phyloP scores from a whole-genome alignment of 2,113 vertebrate genomes.

The Microtus ochrogaster region DNA sequence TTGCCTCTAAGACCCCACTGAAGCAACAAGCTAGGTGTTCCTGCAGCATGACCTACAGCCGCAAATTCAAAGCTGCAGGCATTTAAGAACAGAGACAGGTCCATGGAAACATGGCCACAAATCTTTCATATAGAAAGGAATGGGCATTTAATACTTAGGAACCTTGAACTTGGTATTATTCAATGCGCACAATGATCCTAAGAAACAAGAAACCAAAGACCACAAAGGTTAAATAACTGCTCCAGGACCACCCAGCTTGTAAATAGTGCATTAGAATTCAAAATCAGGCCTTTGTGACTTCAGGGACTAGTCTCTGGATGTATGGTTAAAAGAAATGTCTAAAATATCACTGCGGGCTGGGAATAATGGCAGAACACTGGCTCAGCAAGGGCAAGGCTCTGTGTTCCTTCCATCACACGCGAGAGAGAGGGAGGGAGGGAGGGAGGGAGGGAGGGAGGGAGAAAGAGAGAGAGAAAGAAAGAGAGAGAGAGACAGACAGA shows the following conservation, averaged over 20 bases:
- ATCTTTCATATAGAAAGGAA: conserved; percentile 16
- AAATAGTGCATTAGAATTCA: conserved; percentile 50
- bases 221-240: conserved; percentile 37
- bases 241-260: conserved; percentile 48
- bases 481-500: background rate
- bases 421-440: background rate
- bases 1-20: background rate
- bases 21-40: conserved; percentile 18
- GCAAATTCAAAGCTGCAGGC: conserved; percentile 34
- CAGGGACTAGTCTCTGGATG: conserved; percentile 42
- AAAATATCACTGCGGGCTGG: conserved; percentile 36
- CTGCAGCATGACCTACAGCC: background rate
- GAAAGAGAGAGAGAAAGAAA: fast-evolving
- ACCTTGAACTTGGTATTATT: conserved; percentile 19
- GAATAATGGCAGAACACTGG: background rate
- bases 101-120: conserved; percentile 2
- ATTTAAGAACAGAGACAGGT: background rate
- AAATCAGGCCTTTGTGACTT: conserved; percentile 49
- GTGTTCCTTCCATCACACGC: background rate
- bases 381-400: background rate
- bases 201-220: conserved; percentile 58
- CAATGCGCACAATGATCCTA: conserved; percentile 7
- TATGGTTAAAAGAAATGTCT: conserved; percentile 44
- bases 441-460: fast-evolving
- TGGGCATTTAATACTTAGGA: background rate